Base-by-base conservation (phyloP, 2,113 vertebrate species). In the Laticauda colubrina region DNA sequence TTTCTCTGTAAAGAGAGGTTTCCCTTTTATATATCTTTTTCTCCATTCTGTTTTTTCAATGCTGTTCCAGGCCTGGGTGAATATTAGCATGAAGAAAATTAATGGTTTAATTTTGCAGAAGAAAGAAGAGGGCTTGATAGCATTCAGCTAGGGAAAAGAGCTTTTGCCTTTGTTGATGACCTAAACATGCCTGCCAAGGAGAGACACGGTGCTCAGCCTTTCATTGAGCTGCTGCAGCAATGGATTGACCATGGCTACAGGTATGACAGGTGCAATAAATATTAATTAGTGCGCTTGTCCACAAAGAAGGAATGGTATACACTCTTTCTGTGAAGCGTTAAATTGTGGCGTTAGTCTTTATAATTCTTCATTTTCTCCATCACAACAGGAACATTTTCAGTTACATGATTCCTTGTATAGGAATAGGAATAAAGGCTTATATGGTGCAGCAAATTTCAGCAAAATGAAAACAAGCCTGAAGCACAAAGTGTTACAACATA, bases 191-290 rank as follows among this genome's bases (percentile, higher is more conserved):
- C 98, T 97, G 97, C 98, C 97, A 98, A 98, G 97, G 97, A 98
- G 97, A 98, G 98, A 96, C 97, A 98, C 94, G 97, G 97, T 96
- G 97, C 97, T 97, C 97, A 97, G 97, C 97, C 97, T 97, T 97
- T 98, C 96, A 98, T 96, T 97, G 98, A 98, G 97, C 97, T 97
- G 97, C 97, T 95, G 95, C 96, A 92, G 97, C 97, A 98, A 98
- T 98, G 97, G 97, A 98, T 98, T 97, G 98, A 97, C 97, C 93
- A 93, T 87, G 97, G 97, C 97, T 97, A 97, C 97, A 95, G 96
- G 97, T 97, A 97, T 98, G 98, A 98, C 97, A 98, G 98, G 98
- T 98, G 98, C 97, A 98, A 98, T 98, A 98, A 98, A 98, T 98
- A 98, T 98, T 98, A 98, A 98, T 98, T 98, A 98, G 98, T 96